A percentile compares a stretch with the other conserved stretches of the same genome.
These are phyloP conservation scores for Lepidothrix coronata DNA, from an alignment of 2,113 vertebrate genomes.

Conservation along the genomic window DNA sequence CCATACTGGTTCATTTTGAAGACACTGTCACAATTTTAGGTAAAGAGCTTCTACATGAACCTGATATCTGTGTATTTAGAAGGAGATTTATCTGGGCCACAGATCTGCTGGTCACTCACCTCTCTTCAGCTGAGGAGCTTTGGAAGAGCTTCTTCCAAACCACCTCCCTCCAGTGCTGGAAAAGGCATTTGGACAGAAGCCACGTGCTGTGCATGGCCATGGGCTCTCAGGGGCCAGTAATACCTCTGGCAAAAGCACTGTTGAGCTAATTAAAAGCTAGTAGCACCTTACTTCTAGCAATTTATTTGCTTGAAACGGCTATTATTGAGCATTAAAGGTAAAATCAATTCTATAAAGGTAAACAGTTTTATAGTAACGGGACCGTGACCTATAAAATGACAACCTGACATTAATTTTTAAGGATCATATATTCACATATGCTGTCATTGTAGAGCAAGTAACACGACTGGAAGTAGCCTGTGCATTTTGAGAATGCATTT, in stretches of 20 bases:
- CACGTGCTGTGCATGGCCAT: background rate
- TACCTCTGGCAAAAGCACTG: background rate
- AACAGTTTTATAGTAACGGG: conserved; percentile 68
- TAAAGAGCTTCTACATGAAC: accelerated
- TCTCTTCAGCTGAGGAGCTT: background rate
- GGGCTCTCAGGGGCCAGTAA: background rate
- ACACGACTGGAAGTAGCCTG: conserved; percentile 55
- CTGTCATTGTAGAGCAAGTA: conserved; percentile 63
- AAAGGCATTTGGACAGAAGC: background rate
- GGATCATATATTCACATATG: conserved; percentile 69
- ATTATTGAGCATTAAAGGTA: conserved; percentile 59
- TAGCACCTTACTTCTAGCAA: background rate
- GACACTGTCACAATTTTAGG: background rate
- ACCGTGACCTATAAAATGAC: conserved; percentile 70
- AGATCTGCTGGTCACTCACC: background rate
- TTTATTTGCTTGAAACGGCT: background rate
- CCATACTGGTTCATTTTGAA: background rate
- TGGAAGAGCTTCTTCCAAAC: background rate
- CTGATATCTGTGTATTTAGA: background rate
- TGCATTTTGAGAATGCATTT: conserved; percentile 62
- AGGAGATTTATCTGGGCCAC: background rate
- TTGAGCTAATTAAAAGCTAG: conserved; percentile 40
- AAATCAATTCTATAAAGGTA: conserved; percentile 70
- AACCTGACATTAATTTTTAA: conserved; percentile 75
- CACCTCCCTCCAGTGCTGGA: background rate